phyloP scores from a whole-genome alignment of 2,888 invertebrate species.

The Hypercompe scribonia region DNA sequence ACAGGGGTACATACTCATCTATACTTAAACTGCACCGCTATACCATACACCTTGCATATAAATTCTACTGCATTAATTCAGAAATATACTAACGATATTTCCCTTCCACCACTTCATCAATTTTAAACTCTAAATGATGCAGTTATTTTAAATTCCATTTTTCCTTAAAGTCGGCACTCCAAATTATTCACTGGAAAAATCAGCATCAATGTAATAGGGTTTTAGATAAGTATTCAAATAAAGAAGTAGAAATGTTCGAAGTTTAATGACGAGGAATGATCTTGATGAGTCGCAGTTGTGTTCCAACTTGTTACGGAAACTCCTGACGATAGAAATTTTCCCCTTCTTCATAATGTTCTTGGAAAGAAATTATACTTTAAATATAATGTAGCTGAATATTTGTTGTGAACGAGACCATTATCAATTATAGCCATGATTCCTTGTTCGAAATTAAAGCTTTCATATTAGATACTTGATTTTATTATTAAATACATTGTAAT shows the following conservation, averaged over 20 bases:
- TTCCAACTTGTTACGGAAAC: constrained; percentile 17
- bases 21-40: neutral
- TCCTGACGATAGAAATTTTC: constrained; percentile 8
- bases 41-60: too few species aligned
- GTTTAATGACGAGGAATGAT: constrained; percentile 21
- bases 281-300: constrained; percentile 17
- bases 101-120: neutral
- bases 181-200: constrained; percentile 9
- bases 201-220: neutral
- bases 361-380: neutral
- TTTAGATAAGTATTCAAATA: constrained; percentile 4
- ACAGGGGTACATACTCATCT: too few species aligned
- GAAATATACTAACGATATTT: too few species aligned
- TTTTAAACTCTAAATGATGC: neutral
- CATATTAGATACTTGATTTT: neutral
- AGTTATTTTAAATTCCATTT: neutral
- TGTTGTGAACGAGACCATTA: neutral
- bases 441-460: neutral
- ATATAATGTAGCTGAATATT: constrained; percentile 6
- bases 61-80: too few species aligned
- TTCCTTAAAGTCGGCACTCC: neutral
- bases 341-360: constrained; percentile 7
- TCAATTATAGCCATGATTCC: neutral
- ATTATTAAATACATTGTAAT: neutral
- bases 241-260: constrained; percentile 17